A percentile compares a stretch with the other conserved stretches of the same genome.
Evolutionary conservation across 37 sponge, comb jelly and placozoan species (phyloP).

Genomic region (Amphimedon queenslandica): DNA sequence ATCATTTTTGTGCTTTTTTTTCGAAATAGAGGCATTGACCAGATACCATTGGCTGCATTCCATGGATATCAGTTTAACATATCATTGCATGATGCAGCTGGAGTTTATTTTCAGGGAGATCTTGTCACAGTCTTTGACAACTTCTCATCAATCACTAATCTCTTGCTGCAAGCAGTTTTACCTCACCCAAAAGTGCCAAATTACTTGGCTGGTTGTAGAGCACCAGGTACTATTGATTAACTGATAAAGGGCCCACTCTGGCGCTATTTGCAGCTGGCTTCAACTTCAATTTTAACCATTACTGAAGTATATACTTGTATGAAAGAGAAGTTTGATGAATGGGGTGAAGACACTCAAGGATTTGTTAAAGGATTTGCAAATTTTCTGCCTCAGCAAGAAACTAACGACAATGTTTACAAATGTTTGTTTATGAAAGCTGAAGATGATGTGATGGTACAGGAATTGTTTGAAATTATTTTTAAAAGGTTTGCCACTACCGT

Average conservation of each 20-base stretch:
- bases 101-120: constrained; percentile 6
- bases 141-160: not conserved
- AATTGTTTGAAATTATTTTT: constrained; percentile 20
- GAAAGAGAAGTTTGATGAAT: constrained; percentile 14
- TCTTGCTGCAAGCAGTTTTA: constrained; percentile 25
- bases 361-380: not conserved
- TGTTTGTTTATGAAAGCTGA: not conserved
- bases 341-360: constrained; percentile 9
- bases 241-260: constrained; percentile 32
- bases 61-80: constrained; percentile 33
- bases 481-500: constrained; percentile 19
- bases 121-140: not conserved
- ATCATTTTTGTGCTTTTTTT: constrained; percentile 4
- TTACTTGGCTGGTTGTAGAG: constrained; percentile 13
- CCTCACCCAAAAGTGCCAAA: not conserved
- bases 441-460: constrained; percentile 15
- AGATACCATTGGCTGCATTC: constrained; percentile 21
- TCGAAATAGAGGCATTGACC: not conserved
- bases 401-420: constrained; percentile 1
- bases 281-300: constrained; percentile 17
- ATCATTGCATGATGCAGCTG: constrained; percentile 37
- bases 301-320: constrained; percentile 3
- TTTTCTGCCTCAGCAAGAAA: not conserved
- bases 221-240: constrained; percentile 23
- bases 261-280: constrained; percentile 8